Evolutionary conservation across 2,888 invertebrate genomes (phyloP).

Genomic region (Caenorhabditis sp.): DNA sequence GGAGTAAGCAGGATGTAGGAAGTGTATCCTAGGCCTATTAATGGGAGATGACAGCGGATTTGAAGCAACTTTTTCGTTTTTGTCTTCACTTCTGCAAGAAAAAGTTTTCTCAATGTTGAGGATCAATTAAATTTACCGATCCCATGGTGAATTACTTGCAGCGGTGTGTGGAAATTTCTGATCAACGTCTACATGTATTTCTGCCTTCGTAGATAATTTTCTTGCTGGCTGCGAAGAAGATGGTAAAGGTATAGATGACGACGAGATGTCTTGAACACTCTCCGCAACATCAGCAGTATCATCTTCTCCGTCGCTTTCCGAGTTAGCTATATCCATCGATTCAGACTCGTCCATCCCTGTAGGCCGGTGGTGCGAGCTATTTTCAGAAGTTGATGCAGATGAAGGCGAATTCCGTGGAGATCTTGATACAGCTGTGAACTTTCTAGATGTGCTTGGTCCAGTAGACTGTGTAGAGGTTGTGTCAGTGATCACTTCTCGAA

Average conservation of each 20-base stretch:
- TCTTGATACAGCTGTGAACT: too few species aligned
- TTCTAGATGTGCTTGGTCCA: neutral
- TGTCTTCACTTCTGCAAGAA: conserved; percentile 12
- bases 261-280: neutral
- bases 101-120: too few species aligned
- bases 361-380: neutral
- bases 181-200: conserved; percentile 40
- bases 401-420: neutral
- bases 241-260: conserved; percentile 12
- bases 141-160: conserved; percentile 25
- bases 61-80: neutral
- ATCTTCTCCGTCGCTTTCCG: conserved; percentile 35
- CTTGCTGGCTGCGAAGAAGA: neutral
- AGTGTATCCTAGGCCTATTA: conserved; percentile 36
- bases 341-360: conserved; percentile 25
- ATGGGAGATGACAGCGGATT: conserved; percentile 39
- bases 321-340: conserved; percentile 54
- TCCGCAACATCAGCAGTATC: neutral
- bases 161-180: neutral
- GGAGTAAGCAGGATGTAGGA: conserved; percentile 39
- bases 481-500: neutral
- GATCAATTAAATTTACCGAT: conserved; percentile 2
- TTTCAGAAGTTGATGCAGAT: neutral
- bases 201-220: neutral
- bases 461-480: neutral